Conservation (phyloP, 2,113 vertebrate genomes). For the Tympanuchus pallidicinctus region DNA sequence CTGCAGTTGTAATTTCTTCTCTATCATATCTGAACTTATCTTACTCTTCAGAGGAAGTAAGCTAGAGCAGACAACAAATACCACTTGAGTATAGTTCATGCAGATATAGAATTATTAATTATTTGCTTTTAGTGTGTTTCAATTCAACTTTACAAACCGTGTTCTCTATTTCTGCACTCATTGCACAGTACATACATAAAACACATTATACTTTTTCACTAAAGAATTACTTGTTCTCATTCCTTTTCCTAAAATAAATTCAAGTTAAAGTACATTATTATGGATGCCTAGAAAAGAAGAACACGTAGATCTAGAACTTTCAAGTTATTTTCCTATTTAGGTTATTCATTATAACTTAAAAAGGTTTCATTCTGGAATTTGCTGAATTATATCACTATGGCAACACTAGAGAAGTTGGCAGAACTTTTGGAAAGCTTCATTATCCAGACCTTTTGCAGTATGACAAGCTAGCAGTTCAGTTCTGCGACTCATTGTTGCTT, state of each 20-base stretch:
- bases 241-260: conserved; percentile 33
- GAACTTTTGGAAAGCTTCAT: not conserved
- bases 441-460: not conserved
- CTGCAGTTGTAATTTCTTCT: not conserved
- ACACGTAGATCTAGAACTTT: not conserved
- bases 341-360: conserved; percentile 7
- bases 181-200: not conserved
- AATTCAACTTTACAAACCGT: not conserved
- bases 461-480: not conserved
- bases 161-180: not conserved
- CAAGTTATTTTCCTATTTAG: conserved; percentile 6
- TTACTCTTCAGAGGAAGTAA: not conserved
- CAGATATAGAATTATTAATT: not conserved
- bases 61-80: not conserved
- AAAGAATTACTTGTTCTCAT: conserved; percentile 23
- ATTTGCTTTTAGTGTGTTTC: not conserved
- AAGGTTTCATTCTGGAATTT: conserved; percentile 11
- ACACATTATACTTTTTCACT: not conserved
- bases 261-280: conserved; percentile 4
- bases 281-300: conserved; percentile 15
- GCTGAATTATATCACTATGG: conserved; percentile 21
- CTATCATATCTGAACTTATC: not conserved
- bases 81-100: not conserved
- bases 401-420: not conserved
- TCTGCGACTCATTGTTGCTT: not conserved